Base-by-base conservation (phyloP, 2,797 vertebrate genomes). In the Hypotaenidia philippensis region DNA sequence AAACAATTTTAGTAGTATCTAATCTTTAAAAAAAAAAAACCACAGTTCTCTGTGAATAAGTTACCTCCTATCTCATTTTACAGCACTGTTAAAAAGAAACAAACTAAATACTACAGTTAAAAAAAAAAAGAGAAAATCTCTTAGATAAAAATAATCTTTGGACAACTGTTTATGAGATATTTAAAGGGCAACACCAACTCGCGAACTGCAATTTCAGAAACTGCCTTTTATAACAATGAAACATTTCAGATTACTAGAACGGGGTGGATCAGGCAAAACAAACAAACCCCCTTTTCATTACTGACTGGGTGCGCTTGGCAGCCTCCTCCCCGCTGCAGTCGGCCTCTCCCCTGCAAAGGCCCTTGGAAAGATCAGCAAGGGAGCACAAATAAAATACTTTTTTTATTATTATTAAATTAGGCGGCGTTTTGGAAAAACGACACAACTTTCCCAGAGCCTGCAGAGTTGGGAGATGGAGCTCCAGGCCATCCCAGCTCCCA, bases 251-350 rank as follows among this genome's bases (percentile, higher is more conserved):
- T 64, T 74, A 84, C 77, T 74, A 77, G 77, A 82, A 84, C 25
- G 20, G 55, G 68, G 93, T 87, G 70, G 74, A 38, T 74, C 84
- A 77, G 74, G 40, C 55, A 79, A 89, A 97, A 88, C 80, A 84
- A 95, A 87, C 61, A 11, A 84, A 12, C 3, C 20, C 27, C 3
- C 9, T 80, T 70, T 80, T 38, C 49, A 14, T 6, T 89, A 66
- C 38, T 90, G 83, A 92, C 36, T 86, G 52, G 22, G 41, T 3
- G 13, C 29, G 3, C 76, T 80, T 83, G 59, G 29, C 75, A 87
- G 36, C 17, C 22, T 61, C 72, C 16, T 83, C 4, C 40, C 21
- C 15, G 53, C 53, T 38, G 70, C 40, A 80, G 57, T 74, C 52
- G 61, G 47, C 3, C n/a, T 63, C 52, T 89, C 76, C 34, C 57